Conservation (phyloP, 2,797 vertebrate species). For the Ptychadena robeensis region DNA sequence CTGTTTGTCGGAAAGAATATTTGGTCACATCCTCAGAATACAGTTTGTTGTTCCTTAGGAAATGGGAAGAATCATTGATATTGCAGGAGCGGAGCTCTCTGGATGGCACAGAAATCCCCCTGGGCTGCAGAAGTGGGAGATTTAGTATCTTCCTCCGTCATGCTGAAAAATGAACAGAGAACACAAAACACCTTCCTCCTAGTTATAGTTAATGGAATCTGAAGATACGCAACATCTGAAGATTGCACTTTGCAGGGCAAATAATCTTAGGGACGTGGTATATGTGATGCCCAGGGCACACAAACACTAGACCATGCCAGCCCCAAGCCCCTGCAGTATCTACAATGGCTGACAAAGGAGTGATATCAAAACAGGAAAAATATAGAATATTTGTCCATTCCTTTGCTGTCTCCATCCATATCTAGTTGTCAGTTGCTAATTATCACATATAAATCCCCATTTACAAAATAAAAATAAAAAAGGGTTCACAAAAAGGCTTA, state of each 20-base stretch:
- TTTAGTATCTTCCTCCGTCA: neutral
- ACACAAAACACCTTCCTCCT: neutral
- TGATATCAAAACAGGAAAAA: neutral
- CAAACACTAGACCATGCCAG: neutral
- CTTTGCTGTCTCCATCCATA: no score
- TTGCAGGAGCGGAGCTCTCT: neutral
- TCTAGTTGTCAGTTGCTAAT: no score
- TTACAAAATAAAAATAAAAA: no score
- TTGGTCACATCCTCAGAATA: neutral
- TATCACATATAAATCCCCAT: no score
- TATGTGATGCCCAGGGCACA: neutral
- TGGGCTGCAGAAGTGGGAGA: neutral
- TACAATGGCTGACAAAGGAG: neutral
- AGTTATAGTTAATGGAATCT: conserved; percentile 5
- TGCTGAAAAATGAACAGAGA: conserved; percentile 7
- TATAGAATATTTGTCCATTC: no score
- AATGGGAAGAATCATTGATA: conserved; percentile 1
- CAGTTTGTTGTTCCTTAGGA: neutral
- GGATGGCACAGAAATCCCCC: neutral
- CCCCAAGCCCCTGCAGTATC: neutral
- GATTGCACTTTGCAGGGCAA: neutral
- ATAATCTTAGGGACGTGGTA: neutral
- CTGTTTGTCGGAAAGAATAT: neutral
- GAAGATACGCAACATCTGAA: conserved; percentile 1
- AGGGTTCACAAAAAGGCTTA: no score